phyloP scores from a whole-genome alignment of 2,888 invertebrate genomes.

The Aphidoletes aphidimyza region DNA sequence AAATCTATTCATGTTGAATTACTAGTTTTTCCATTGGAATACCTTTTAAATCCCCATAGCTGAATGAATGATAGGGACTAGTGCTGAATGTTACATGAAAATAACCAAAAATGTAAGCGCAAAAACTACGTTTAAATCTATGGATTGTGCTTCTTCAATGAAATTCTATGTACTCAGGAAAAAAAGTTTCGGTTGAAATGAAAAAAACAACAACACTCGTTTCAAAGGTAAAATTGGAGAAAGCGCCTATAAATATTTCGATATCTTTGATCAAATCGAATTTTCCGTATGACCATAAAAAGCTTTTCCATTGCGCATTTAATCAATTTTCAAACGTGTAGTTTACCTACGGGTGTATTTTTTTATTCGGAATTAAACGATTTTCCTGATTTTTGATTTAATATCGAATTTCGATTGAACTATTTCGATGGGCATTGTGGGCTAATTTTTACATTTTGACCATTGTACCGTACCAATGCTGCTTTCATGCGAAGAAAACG shows the following conservation, averaged over 20 bases:
- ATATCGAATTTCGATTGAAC: neutral
- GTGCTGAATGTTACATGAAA: too few relatives aligned
- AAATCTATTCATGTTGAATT: too few relatives aligned
- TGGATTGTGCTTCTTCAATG: too few relatives aligned
- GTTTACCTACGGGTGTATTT: too few relatives aligned
- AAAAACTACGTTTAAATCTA: too few relatives aligned
- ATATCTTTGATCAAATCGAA: neutral
- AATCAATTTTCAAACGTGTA: neutral
- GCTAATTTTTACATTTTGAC: neutral
- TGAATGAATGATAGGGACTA: too few relatives aligned
- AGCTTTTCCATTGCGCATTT: neutral
- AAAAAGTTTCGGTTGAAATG: neutral
- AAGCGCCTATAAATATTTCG: neutral
- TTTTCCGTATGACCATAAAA: neutral
- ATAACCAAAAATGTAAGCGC: too few relatives aligned
- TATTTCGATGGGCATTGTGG: neutral
- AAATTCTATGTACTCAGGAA: too few relatives aligned
- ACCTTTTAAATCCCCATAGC: too few relatives aligned
- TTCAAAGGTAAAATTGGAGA: neutral
- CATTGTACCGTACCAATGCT: neutral
- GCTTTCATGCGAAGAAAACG: neutral
- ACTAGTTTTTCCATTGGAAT: too few relatives aligned
- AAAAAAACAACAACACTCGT: too few relatives aligned
- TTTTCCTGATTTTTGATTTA: constrained; percentile 5
- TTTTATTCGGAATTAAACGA: neutral